A percentile compares a stretch with the other conserved stretches of the same genome.
These are phyloP conservation scores for Echinarachnius parma DNA, from an alignment of 53 echinoderm and acorn worm species.

Conservation along the genomic window DNA sequence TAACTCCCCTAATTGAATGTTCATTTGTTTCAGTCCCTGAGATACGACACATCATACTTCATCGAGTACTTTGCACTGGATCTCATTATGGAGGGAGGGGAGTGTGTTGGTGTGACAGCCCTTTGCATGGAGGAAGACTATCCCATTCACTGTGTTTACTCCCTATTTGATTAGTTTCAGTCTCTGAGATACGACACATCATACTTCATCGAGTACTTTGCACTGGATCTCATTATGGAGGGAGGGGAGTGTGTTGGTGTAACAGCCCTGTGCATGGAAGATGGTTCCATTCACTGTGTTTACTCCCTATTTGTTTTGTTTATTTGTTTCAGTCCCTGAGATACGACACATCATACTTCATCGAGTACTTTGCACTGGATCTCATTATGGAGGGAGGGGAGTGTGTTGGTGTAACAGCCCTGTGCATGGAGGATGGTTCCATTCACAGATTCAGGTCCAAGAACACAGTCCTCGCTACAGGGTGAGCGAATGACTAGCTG, in stretches of 20 bases:
- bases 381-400: conserved; percentile 95
- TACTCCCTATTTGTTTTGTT: not conserved
- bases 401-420: conserved; percentile 81
- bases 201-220: conserved; percentile 99
- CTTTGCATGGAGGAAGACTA: conserved; percentile 88
- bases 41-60: conserved; percentile 92
- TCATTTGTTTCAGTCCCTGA: conserved; percentile 63
- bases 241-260: conserved; percentile 92
- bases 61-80: conserved; percentile 97
- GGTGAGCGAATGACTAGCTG: conserved; percentile 70
- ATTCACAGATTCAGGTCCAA: conserved; percentile 85
- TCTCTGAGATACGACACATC: conserved; percentile 85
- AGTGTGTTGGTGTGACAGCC: conserved; percentile 83
- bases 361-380: conserved; percentile 96
- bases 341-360: conserved; percentile 93
- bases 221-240: conserved; percentile 90
- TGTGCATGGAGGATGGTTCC: conserved; percentile 93
- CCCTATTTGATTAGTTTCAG: conserved; percentile 35
- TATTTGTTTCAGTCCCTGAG: conserved; percentile 67
- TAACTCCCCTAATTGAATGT: not conserved
- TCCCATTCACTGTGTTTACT: not conserved
- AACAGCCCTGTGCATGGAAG: conserved; percentile 86
- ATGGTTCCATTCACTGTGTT: conserved; percentile 40
- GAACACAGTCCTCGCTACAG: conserved; percentile 92
- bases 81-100: conserved; percentile 93